A percentile compares a stretch with the other conserved stretches of the same genome.
Conservation (phyloP, 2,888 invertebrate genomes). For the Suillia variegata region DNA sequence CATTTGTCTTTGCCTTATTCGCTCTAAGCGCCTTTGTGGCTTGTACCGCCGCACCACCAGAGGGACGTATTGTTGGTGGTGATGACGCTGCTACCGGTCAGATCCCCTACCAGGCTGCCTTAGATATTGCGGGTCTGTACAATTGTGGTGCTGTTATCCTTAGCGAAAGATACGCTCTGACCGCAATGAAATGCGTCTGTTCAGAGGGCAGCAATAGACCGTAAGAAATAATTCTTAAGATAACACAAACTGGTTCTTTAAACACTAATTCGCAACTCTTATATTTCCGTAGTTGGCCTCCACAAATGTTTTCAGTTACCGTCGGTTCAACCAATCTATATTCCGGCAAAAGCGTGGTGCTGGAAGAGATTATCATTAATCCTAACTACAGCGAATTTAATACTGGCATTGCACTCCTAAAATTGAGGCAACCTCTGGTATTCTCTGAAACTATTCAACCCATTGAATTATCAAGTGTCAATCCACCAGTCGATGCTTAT, state of each 20-base stretch:
- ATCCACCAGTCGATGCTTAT: conserved; percentile 30
- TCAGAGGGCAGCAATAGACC: conserved; percentile 38
- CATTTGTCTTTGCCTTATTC: conserved; percentile 8
- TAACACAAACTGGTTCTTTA: too few species aligned
- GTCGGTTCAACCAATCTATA: conserved; percentile 51
- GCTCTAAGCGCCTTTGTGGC: conserved; percentile 1
- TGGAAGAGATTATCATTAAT: conserved; percentile 39
- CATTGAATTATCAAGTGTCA: conserved; percentile 33
- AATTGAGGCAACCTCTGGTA: conserved; percentile 30
- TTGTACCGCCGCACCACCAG: conserved; percentile 29
- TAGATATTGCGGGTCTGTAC: conserved; percentile 39
- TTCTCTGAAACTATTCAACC: conserved; percentile 38
- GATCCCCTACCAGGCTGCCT: conserved; percentile 57
- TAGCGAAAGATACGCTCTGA: conserved; percentile 48
- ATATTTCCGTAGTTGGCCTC: conserved; percentile 50
- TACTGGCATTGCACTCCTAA: conserved; percentile 49
- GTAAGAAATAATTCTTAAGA: conserved; percentile 36
- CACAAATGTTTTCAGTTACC: conserved; percentile 45
- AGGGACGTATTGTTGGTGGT: conserved; percentile 53
- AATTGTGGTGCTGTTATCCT: conserved; percentile 54
- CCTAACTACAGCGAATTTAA: conserved; percentile 37
- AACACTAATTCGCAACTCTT: too few species aligned
- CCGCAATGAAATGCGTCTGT: conserved; percentile 53
- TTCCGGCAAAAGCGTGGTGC: conserved; percentile 44
- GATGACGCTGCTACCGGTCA: conserved; percentile 51